Evolutionary conservation across 2,888 invertebrate species (phyloP).

Genomic region (Tetramorium bicarinatum): DNA sequence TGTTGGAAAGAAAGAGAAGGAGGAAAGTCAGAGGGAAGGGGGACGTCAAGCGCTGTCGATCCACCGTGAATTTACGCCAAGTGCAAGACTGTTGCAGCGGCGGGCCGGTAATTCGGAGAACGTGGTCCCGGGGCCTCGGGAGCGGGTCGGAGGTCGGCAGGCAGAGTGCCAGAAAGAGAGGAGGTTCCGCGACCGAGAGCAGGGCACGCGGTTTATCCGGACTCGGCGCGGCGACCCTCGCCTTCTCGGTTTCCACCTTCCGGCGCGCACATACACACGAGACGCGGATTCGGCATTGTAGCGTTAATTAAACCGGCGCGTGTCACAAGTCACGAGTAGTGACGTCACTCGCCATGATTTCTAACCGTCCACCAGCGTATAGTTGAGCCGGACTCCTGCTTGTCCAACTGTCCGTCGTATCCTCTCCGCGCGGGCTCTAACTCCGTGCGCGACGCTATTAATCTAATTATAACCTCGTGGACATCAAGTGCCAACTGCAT

Average conservation of each 20-base stretch:
- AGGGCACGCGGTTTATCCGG: conserved; percentile 67
- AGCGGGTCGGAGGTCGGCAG: conserved; percentile 83
- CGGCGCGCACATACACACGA: conserved; percentile 66
- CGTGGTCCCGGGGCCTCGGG: conserved; percentile 82
- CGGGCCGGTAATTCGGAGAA: conserved; percentile 84
- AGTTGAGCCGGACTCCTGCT: conserved; percentile 45
- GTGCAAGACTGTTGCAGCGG: conserved; percentile 81
- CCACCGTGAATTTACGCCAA: conserved; percentile 82
- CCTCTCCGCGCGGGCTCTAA: conserved; percentile 50
- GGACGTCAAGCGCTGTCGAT: conserved; percentile 77
- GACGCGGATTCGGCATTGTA: conserved; percentile 82
- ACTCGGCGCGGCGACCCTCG: conserved; percentile 58
- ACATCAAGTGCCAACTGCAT: conserved; percentile 42
- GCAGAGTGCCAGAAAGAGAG: conserved; percentile 84
- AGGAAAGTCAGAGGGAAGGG: conserved; percentile 68
- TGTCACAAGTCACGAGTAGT: conserved; percentile 82
- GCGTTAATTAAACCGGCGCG: conserved; percentile 84
- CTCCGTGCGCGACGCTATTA: conserved; percentile 69
- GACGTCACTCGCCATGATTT: conserved; percentile 82
- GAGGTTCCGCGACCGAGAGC: conserved; percentile 71
- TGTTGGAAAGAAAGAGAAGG: conserved; percentile 46
- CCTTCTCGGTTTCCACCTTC: conserved; percentile 66
- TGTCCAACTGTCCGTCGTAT: conserved; percentile 70
- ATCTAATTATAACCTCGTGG: conserved; percentile 67
- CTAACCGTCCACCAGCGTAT: conserved; percentile 69